These are phyloP conservation scores for Coptotermes formosanus DNA, from an alignment of 1,140 invertebrate genomes.

Conservation along the genomic window DNA sequence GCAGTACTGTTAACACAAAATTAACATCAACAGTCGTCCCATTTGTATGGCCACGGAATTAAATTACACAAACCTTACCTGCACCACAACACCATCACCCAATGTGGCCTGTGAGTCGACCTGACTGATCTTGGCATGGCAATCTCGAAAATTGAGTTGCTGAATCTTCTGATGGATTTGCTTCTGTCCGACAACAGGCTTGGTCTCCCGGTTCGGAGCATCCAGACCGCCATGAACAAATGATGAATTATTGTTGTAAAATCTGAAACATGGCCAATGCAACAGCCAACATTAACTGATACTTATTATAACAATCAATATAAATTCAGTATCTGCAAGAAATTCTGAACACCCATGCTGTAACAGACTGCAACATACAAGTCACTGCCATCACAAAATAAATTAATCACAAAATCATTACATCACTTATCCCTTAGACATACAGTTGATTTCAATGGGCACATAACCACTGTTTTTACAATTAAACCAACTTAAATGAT, in stretches of 20 bases:
- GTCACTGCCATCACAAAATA: too few relatives aligned
- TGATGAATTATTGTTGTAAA: slow-evolving; percentile 92
- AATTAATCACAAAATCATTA: too few relatives aligned
- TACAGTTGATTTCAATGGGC: too few relatives aligned
- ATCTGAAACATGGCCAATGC: slow-evolving; percentile 57
- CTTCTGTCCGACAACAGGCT: slow-evolving; percentile 85
- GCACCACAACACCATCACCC: slow-evolving; percentile 92
- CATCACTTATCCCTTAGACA: too few relatives aligned
- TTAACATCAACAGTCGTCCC: not conserved
- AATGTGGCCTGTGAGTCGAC: slow-evolving; percentile 82
- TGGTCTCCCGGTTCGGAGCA: slow-evolving; percentile 73
- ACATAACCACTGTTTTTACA: too few relatives aligned
- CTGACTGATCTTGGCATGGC: slow-evolving; percentile 95
- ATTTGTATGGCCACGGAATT: not conserved
- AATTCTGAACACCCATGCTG: too few relatives aligned
- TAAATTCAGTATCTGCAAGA: too few relatives aligned
- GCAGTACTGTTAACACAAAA: slow-evolving; percentile 6
- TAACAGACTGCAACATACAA: too few relatives aligned
- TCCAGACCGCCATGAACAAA: slow-evolving; percentile 93
- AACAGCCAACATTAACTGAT: too few relatives aligned
- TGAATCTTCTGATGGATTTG: slow-evolving; percentile 96
- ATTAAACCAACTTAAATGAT: too few relatives aligned
- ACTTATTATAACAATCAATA: too few relatives aligned
- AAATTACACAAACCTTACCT: slow-evolving; percentile 54
- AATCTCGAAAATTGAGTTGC: slow-evolving; percentile 92